These are phyloP conservation scores for Vimba vimba DNA, from an alignment of 2,113 vertebrate species.

Conservation along the genomic window DNA sequence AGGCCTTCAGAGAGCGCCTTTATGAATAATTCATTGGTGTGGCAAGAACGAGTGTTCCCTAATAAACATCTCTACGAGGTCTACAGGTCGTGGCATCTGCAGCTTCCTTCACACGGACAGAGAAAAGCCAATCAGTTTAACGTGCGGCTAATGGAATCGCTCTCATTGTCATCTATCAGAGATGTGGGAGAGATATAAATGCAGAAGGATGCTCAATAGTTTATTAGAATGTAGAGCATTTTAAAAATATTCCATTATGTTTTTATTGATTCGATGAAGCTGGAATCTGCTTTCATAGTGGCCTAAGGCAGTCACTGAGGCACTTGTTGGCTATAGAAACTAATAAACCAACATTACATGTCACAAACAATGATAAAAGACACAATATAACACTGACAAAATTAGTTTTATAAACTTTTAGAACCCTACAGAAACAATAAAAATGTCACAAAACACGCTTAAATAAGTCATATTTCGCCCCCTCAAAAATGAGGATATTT, in stretches of 20 bases:
- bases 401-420: neutral
- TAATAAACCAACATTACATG: slow-evolving; percentile 23
- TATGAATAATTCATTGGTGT: slow-evolving; percentile 71
- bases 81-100: slow-evolving; percentile 38
- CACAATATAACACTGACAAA: neutral
- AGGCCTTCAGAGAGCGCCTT: slow-evolving; percentile 53
- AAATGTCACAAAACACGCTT: neutral
- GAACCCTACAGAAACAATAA: neutral
- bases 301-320: neutral
- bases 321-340: neutral
- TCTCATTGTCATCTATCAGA: slow-evolving; percentile 30
- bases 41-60: slow-evolving; percentile 66
- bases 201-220: neutral
- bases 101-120: neutral
- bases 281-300: neutral
- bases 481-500: neutral
- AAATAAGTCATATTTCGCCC: neutral
- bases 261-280: slow-evolving; percentile 28
- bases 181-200: neutral
- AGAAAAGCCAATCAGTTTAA: slow-evolving; percentile 27
- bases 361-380: slow-evolving; percentile 9
- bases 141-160: slow-evolving; percentile 27
- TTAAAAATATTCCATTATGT: slow-evolving; percentile 24
- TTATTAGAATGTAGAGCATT: slow-evolving; percentile 10
- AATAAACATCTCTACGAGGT: slow-evolving; percentile 71